These are phyloP conservation scores for Luscinia megarhynchos DNA, from an alignment of 2,797 vertebrate species.

Conservation along the genomic window DNA sequence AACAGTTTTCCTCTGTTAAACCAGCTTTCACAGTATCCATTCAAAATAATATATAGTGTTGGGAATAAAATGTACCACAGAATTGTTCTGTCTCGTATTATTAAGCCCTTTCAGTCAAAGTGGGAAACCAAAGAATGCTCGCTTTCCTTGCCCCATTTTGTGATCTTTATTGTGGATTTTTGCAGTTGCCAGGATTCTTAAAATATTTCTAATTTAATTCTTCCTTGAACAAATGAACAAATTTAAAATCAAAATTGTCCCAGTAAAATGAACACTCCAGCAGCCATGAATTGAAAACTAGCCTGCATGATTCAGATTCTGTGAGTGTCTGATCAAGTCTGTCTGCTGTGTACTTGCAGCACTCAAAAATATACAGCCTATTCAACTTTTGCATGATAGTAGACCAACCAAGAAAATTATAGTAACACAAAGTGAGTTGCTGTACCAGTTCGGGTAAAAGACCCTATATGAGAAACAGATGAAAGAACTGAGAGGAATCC, in stretches of 20 bases:
- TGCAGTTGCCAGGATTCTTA: background rate
- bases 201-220: background rate
- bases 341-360: background rate
- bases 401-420: background rate
- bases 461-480: background rate
- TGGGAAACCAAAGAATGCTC: background rate
- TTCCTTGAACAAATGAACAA: background rate
- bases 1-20: background rate
- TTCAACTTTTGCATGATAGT: background rate
- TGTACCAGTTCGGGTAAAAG: background rate
- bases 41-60: background rate
- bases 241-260: background rate
- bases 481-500: background rate
- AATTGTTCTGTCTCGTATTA: background rate
- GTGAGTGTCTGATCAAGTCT: background rate
- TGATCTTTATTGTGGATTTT: background rate
- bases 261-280: background rate
- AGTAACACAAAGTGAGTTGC: background rate
- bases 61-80: background rate
- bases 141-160: accelerated
- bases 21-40: background rate
- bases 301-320: background rate
- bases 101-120: background rate
- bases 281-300: background rate
- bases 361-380: background rate